Evolutionary conservation across 2,888 invertebrate species (phyloP).

Genomic region (Cephus pulcher): DNA sequence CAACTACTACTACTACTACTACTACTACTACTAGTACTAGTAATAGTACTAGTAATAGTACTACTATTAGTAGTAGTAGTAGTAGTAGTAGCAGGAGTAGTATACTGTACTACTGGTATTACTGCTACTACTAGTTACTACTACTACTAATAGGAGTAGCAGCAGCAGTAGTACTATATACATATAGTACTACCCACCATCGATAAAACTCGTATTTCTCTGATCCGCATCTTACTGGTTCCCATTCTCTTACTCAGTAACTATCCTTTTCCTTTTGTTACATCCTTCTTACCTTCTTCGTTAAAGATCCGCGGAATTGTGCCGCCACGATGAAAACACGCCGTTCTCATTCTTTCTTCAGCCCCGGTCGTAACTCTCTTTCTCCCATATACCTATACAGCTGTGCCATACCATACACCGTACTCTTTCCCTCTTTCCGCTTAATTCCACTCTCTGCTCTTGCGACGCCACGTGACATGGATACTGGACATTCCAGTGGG

Average conservation of each 20-base stretch:
- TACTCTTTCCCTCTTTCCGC: slow-evolving; percentile 19
- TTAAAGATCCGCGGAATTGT: background rate
- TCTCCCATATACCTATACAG: background rate
- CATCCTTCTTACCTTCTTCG: background rate
- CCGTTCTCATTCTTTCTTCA: background rate
- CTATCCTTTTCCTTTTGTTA: background rate
- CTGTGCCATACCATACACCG: background rate
- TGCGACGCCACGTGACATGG: slow-evolving; percentile 17
- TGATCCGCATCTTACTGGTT: background rate
- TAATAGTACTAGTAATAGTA: too few species aligned
- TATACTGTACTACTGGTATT: too few species aligned
- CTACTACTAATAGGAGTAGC: background rate
- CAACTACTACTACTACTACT: too few species aligned
- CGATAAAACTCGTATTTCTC: background rate
- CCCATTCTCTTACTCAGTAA: background rate
- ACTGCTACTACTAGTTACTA: too few species aligned
- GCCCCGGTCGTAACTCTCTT: background rate
- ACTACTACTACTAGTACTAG: too few species aligned
- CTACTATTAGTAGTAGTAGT: too few species aligned
- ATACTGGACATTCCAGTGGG: slow-evolving; percentile 27
- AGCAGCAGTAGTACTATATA: background rate
- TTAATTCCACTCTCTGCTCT: background rate
- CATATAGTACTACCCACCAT: background rate
- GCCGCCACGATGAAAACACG: background rate
- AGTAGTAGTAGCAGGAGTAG: too few species aligned